A percentile compares a stretch with the other conserved stretches of the same genome.
These are phyloP conservation scores for Acanthisitta chloris DNA, from an alignment of 2,113 vertebrate genomes.

Conservation along the genomic window DNA sequence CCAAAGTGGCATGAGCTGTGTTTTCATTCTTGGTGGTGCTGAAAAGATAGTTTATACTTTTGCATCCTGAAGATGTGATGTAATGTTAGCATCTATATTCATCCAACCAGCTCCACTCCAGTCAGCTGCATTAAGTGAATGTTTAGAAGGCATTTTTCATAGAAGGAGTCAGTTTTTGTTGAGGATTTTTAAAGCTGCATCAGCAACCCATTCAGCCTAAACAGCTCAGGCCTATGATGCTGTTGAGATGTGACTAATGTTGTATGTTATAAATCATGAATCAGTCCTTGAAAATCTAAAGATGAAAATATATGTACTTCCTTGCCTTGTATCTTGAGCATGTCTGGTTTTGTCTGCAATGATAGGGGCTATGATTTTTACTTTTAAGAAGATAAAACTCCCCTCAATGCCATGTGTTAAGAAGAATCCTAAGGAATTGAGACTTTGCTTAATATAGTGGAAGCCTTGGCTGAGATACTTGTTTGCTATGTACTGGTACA, in stretches of 20 bases:
- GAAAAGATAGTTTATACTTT: neutral
- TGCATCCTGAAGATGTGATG: neutral
- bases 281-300: neutral
- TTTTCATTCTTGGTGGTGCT: neutral
- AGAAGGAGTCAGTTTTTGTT: neutral
- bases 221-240: neutral
- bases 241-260: neutral
- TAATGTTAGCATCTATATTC: neutral
- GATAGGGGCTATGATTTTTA: neutral
- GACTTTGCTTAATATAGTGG: neutral
- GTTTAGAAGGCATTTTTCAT: neutral
- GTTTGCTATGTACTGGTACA: neutral
- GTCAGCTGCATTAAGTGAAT: neutral
- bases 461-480: neutral
- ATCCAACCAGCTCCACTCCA: neutral
- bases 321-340: neutral
- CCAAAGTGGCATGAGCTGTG: neutral
- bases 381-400: neutral
- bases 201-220: neutral
- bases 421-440: neutral
- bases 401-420: neutral
- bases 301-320: neutral
- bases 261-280: neutral
- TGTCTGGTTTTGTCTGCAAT: neutral
- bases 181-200: neutral